Conservation (phyloP, 92 coral and sea anemone species). For the Palythoa heliodiscus region DNA sequence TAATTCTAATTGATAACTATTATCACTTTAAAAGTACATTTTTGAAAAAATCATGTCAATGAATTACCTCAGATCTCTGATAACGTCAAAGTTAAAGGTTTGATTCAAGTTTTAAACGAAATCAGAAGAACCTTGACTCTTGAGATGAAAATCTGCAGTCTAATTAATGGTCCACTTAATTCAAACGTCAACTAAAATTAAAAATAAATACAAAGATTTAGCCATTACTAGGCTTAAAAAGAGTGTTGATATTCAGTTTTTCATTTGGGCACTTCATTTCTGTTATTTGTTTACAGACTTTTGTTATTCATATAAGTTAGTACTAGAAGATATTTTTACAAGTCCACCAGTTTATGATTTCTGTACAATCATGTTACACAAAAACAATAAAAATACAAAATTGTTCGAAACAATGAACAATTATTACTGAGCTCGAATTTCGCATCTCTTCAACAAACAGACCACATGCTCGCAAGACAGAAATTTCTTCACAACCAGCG, state of each 20-base stretch:
- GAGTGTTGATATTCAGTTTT: neutral
- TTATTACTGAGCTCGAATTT: conserved; percentile 14
- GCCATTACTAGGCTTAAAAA: neutral
- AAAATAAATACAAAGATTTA: too few relatives aligned
- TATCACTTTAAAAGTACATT: too few relatives aligned
- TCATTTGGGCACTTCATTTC: conserved; percentile 1
- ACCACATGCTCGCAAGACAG: neutral
- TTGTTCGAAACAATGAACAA: neutral
- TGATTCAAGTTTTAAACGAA: too few relatives aligned
- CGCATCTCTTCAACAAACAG: conserved; percentile 9
- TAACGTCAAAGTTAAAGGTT: too few relatives aligned
- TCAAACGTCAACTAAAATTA: too few relatives aligned
- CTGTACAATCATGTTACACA: neutral
- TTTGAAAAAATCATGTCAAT: too few relatives aligned
- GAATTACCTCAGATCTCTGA: too few relatives aligned
- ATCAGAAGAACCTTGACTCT: too few relatives aligned
- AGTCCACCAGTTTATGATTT: neutral
- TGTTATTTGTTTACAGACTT: conserved; percentile 27
- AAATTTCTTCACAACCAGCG: neutral
- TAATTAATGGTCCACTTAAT: too few relatives aligned
- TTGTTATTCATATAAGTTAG: conserved; percentile 15
- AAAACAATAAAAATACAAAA: neutral
- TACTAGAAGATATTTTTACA: neutral
- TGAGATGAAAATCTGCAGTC: too few relatives aligned
- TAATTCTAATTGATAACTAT: too few relatives aligned